These are phyloP conservation scores for Myanophis thanlyinensis DNA, from an alignment of 2,113 vertebrate species.

Conservation along the genomic window DNA sequence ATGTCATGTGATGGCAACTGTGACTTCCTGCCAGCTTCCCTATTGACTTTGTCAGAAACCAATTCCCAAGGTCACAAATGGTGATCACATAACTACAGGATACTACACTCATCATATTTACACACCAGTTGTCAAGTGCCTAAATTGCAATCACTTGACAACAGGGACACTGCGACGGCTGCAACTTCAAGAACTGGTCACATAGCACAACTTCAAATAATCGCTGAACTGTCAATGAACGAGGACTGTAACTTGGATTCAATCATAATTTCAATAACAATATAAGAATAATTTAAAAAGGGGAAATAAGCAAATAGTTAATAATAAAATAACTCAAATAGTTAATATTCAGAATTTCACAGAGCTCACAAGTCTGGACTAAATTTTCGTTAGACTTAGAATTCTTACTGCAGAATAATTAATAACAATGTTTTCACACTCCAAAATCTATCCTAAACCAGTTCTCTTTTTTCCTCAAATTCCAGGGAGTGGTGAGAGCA, in stretches of 20 bases:
- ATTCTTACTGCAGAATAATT: background rate
- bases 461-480: background rate
- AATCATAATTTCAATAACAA: background rate
- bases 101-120: background rate
- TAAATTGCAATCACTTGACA: background rate
- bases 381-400: background rate
- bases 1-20: background rate
- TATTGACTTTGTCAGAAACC: background rate
- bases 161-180: background rate
- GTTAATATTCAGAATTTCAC: background rate
- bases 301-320: background rate
- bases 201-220: background rate
- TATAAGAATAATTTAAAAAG: background rate
- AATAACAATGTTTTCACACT: background rate
- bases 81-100: background rate
- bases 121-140: background rate
- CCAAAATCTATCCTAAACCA: background rate
- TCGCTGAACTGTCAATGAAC: background rate
- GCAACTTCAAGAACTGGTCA: background rate
- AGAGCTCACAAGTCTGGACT: background rate
- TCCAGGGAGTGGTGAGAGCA: background rate
- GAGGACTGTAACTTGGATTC: background rate
- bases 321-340: background rate
- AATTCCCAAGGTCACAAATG: background rate
- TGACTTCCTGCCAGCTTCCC: background rate